A percentile compares a stretch with the other conserved stretches of the same genome.
phyloP scores from a whole-genome alignment of 23 tunicate species.

The Trididemnum nubilum region DNA sequence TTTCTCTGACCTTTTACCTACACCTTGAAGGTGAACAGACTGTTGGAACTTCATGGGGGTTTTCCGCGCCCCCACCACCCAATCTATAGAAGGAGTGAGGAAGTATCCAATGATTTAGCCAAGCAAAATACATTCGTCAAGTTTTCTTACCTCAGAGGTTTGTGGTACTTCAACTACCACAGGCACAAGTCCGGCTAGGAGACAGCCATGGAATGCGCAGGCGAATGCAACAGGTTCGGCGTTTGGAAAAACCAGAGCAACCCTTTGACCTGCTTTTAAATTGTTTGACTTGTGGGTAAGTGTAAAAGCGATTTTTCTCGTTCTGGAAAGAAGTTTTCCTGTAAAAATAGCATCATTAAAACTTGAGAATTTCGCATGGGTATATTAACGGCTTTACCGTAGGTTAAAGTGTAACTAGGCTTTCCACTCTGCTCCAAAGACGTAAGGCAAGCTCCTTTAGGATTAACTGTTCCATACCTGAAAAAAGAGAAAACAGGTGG shows the following conservation, averaged over 20 bases:
- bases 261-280: constrained; percentile 61
- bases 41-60: no score
- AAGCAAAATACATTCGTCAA: no score
- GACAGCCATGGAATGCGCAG: constrained; percentile 79
- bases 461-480: constrained; percentile 92
- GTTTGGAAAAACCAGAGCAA: constrained; percentile 87
- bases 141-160: constrained; percentile 76
- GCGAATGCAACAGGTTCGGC: constrained; percentile 76
- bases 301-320: constrained; percentile 78
- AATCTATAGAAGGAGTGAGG: no score
- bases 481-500: not conserved
- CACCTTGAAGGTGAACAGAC: no score
- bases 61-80: no score
- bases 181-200: constrained; percentile 90
- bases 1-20: no score
- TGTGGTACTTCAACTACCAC: constrained; percentile 92
- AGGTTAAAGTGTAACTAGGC: constrained; percentile 75
- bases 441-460: constrained; percentile 87
- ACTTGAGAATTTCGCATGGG: no score
- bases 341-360: constrained; percentile 1
- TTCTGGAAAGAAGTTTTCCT: constrained; percentile 81
- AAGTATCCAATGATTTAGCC: no score
- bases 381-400: constrained; percentile 40
- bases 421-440: constrained; percentile 74
- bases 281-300: constrained; percentile 54